phyloP scores from a whole-genome alignment of 2,888 invertebrate species.

The Polyploca ridens region DNA sequence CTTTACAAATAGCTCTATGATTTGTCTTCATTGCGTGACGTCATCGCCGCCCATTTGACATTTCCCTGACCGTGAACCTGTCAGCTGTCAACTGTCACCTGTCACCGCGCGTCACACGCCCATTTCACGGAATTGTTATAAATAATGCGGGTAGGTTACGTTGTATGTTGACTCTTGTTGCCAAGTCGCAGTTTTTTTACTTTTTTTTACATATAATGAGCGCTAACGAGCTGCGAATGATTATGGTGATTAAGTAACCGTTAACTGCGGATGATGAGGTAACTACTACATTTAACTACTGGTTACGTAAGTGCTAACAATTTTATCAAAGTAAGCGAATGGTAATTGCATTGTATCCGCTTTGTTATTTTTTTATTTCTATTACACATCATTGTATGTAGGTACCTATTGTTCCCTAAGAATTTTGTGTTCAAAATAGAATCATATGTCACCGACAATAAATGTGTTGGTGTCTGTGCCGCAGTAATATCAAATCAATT shows the following conservation, averaged over 20 bases:
- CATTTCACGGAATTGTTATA: constrained; percentile 11
- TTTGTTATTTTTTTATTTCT: background rate
- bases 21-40: constrained; percentile 7
- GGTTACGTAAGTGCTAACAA: background rate
- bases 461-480: background rate
- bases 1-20: no score
- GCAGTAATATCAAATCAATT: background rate
- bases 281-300: constrained; percentile 4
- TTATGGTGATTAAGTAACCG: constrained; percentile 7
- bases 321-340: constrained; percentile 2
- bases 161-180: constrained; percentile 13
- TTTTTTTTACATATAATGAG: background rate
- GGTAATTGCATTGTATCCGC: constrained; percentile 1
- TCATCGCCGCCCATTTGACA: constrained; percentile 11
- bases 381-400: background rate
- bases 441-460: background rate
- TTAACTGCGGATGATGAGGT: constrained; percentile 1
- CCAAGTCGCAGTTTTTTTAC: constrained; percentile 17
- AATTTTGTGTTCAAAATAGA: no score
- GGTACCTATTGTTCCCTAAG: no score
- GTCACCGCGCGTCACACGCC: constrained; percentile 5
- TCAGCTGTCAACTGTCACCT: constrained; percentile 21
- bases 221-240: constrained; percentile 14
- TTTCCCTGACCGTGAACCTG: constrained; percentile 22
- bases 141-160: constrained; percentile 15